Evolutionary conservation across 2,797 vertebrate genomes (phyloP), one percentile per base, ranked within the genome.

Genomic region (Echiichthys vipera): DNA sequence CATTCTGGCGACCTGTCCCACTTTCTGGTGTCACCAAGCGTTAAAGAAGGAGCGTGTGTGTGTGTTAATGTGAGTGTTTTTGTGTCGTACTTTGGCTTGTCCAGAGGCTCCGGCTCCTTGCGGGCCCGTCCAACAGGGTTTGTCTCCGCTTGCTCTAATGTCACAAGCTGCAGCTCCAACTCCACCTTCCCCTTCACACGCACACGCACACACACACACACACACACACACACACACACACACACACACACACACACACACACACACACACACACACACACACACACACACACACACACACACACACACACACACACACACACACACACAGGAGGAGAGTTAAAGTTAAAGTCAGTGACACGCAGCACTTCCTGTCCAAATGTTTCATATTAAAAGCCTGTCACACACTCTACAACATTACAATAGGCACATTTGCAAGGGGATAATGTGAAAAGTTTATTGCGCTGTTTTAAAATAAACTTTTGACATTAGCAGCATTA

Each of bases 71-170:
- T 72, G 27, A 49, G 40, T 69, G 37, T 20, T 51, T 56, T 53
- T 43, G 65, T 22, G 22, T 42, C 93, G 80, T 94, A 98, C 97
- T 96, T 95, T 53, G 97, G 97, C 87, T 98, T 99, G 45, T 99
- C 97, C 85, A 98, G 88, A 3, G 97, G 95, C 65, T 98, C 97
- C 0, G 97, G 97, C 56, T 97, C 97, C 67, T 98, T 98, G 30
- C 95, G 93, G 11, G 91, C 96, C 39, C 95, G 92, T 4, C 97
- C 97, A 68, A 96, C 97, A 2, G 97, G 97, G 72, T 77, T 93
- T 58, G 94, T 95, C 85, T 99, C 97, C 0, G 96, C 97, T 56
- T 97, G 95, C 64, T 99, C 97, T 61, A 94, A 8, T 0, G 94
- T 91, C 86, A 99, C 86, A 83, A 99, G 89, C 15, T 99, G 96